Conservation (phyloP, 1,140 invertebrate species). For the Chlorops oryzae region DNA sequence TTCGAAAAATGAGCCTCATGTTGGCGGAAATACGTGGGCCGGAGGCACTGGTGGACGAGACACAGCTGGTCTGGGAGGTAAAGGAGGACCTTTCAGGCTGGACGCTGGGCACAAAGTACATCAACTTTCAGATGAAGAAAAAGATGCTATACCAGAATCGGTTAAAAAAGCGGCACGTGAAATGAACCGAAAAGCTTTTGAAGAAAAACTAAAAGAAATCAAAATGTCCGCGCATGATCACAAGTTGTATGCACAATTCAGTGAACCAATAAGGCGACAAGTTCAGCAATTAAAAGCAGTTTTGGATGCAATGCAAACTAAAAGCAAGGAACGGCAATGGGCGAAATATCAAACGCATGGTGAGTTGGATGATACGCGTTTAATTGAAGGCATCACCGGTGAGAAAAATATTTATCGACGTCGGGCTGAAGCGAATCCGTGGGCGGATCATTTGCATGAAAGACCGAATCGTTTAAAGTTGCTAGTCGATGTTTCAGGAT, state of each 20-base stretch:
- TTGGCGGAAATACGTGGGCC: conserved; percentile 94
- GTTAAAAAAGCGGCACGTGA: conserved; percentile 82
- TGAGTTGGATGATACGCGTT: conserved; percentile 90
- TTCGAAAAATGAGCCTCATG: conserved; percentile 81
- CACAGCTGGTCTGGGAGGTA: conserved; percentile 90
- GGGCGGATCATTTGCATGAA: conserved; percentile 74
- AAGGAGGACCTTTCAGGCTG: conserved; percentile 84
- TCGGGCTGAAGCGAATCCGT: conserved; percentile 74
- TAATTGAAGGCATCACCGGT: conserved; percentile 91
- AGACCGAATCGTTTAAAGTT: conserved; percentile 86
- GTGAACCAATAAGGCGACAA: conserved; percentile 68
- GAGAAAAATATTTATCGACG: conserved; percentile 87
- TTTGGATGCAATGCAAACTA: conserved; percentile 73
- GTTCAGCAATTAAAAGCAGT: conserved; percentile 63
- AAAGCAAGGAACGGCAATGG: conserved; percentile 92
- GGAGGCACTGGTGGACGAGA: conserved; percentile 87
- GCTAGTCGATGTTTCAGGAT: conserved; percentile 88
- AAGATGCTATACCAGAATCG: conserved; percentile 83
- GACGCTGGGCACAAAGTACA: conserved; percentile 90
- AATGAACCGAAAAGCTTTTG: conserved; percentile 87
- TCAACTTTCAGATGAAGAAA: conserved; percentile 84
- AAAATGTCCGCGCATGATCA: conserved; percentile 93
- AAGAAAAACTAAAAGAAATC: conserved; percentile 84
- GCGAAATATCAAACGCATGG: conserved; percentile 85
- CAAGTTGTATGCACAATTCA: conserved; percentile 76